These are phyloP conservation scores for Leptoteleia sp. DNA, from an alignment of 1,140 invertebrate species.

Conservation along the genomic window DNA sequence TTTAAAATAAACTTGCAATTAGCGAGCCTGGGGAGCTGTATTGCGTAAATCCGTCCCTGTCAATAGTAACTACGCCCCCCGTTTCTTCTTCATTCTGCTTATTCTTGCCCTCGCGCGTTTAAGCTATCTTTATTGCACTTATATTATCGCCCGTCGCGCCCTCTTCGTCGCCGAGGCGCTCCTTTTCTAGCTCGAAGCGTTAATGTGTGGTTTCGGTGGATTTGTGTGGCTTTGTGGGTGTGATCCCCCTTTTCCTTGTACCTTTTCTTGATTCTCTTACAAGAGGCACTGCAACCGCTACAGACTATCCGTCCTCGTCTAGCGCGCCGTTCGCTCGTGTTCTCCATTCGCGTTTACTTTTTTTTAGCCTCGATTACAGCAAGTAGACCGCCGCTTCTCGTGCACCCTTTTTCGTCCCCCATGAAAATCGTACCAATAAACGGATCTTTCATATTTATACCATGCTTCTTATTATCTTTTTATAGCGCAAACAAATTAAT, in stretches of 20 bases:
- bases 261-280: slow-evolving; percentile 47
- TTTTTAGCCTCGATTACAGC: slow-evolving; percentile 45
- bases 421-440: background rate
- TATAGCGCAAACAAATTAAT: background rate
- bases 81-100: slow-evolving; percentile 37
- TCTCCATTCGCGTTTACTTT: slow-evolving; percentile 17
- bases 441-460: background rate
- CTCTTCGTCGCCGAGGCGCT: slow-evolving; percentile 24
- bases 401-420: slow-evolving; percentile 28
- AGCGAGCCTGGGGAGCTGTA: slow-evolving; percentile 15
- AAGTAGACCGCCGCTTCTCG: slow-evolving; percentile 1
- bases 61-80: slow-evolving; percentile 56
- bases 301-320: slow-evolving; percentile 20
- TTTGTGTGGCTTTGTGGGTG: slow-evolving; percentile 56
- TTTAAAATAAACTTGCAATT: slow-evolving; percentile 3
- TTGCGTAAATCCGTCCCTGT: slow-evolving; percentile 41
- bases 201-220: slow-evolving; percentile 47
- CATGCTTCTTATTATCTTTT: background rate
- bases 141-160: background rate
- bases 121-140: slow-evolving; percentile 16
- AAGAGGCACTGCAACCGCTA: slow-evolving; percentile 18
- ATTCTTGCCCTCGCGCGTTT: slow-evolving; percentile 36
- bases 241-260: slow-evolving; percentile 53
- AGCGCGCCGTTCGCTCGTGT: slow-evolving; percentile 7
- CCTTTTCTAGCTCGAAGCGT: slow-evolving; percentile 32